Evolutionary conservation across 2,888 invertebrate species (phyloP).

Genomic region (Rhagium mordax): DNA sequence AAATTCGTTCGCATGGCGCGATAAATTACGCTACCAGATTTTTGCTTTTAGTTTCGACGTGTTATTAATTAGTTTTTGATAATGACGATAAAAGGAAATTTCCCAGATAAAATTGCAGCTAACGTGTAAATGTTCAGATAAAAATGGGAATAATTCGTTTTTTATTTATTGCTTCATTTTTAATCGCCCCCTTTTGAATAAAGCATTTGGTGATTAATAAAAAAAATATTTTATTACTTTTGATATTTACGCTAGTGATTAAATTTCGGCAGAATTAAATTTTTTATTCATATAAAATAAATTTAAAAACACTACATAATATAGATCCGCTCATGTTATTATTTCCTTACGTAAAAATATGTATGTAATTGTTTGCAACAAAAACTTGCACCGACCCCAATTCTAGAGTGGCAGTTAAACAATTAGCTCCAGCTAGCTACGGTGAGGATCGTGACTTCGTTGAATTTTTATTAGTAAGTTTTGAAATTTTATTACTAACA

Average conservation of each 20-base stretch:
- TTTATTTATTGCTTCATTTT: not conserved
- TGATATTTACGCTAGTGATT: not conserved
- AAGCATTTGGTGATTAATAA: not conserved
- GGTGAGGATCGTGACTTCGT: too few relatives aligned
- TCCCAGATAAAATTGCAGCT: not conserved
- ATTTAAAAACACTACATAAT: too few relatives aligned
- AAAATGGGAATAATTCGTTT: not conserved
- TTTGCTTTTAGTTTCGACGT: not conserved
- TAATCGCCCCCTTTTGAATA: not conserved
- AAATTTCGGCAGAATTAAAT: too few relatives aligned
- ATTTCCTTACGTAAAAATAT: too few relatives aligned
- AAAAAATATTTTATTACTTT: not conserved
- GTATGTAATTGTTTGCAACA: too few relatives aligned
- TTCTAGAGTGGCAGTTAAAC: too few relatives aligned
- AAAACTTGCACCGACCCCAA: too few relatives aligned
- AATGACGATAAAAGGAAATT: not conserved
- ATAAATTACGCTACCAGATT: conserved; percentile 18
- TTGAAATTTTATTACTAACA: too few relatives aligned
- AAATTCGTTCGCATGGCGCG: not conserved
- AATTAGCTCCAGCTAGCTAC: too few relatives aligned
- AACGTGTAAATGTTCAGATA: not conserved
- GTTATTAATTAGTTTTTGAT: conserved; percentile 23
- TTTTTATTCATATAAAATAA: too few relatives aligned
- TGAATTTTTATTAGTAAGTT: too few relatives aligned
- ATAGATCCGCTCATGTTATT: too few relatives aligned